phyloP scores from a whole-genome alignment of 2,888 invertebrate species.

The Idaea biselata region DNA sequence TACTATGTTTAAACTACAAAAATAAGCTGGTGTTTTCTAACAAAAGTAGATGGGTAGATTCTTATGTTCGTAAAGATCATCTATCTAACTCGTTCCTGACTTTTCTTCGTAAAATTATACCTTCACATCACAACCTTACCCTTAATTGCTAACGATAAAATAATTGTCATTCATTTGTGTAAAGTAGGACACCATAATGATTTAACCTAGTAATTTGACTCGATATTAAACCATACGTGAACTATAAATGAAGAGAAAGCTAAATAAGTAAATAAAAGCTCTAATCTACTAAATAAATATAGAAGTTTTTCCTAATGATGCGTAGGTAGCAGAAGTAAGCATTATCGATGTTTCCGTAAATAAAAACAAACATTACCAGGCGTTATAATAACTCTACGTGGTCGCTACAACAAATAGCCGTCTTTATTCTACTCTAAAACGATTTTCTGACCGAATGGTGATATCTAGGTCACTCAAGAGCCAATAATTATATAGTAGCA shows the following conservation, averaged over 20 bases:
- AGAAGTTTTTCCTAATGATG: not conserved
- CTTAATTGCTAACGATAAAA: not conserved
- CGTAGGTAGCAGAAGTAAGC: not conserved
- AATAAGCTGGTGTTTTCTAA: no score
- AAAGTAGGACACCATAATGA: not conserved
- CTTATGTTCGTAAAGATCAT: not conserved
- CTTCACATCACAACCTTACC: not conserved
- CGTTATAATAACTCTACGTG: not conserved
- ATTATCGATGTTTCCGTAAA: not conserved
- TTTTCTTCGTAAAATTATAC: not conserved
- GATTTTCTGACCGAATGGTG: conserved; percentile 15
- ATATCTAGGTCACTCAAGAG: conserved; percentile 71
- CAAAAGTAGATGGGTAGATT: no score
- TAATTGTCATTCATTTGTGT: not conserved
- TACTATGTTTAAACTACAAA: no score
- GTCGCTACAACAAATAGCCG: not conserved
- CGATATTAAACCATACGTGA: no score
- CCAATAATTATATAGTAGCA: conserved; percentile 60
- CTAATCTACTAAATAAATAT: not conserved
- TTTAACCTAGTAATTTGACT: no score
- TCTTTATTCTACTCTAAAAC: not conserved
- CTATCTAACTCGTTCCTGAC: not conserved
- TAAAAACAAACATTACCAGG: not conserved
- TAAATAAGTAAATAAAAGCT: not conserved
- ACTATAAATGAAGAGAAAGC: not conserved